Evolutionary conservation across 1,140 invertebrate species (phyloP).

Genomic region (Microplitis demolitor): DNA sequence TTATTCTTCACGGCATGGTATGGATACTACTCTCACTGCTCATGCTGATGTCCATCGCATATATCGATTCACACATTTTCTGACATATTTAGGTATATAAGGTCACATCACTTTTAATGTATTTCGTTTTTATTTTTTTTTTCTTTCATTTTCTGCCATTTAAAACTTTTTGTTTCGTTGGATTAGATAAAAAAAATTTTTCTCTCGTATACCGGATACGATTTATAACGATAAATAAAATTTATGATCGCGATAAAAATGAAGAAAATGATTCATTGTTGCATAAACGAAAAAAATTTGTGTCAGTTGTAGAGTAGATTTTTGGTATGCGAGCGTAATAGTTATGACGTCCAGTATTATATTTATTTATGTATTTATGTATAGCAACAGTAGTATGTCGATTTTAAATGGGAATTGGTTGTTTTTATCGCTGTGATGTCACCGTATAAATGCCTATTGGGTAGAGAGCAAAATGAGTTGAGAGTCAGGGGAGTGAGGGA

Average conservation of each 20-base stretch:
- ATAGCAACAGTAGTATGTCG: neutral
- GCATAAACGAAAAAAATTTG: neutral
- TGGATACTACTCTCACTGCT: neutral
- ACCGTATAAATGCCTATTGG: neutral
- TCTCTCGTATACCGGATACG: neutral
- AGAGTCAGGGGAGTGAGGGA: too few relatives aligned
- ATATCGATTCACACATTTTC: neutral
- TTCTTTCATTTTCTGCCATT: neutral
- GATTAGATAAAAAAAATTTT: too few relatives aligned
- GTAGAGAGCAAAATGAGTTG: neutral
- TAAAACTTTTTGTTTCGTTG: neutral
- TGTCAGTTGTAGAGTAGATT: neutral
- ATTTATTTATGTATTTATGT: neutral
- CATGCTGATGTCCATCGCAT: neutral
- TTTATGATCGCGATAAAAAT: neutral
- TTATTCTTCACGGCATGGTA: neutral
- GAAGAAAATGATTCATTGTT: neutral
- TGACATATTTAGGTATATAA: neutral
- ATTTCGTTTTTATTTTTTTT: neutral
- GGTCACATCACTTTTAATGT: neutral
- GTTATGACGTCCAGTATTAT: neutral
- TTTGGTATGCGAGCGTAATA: too few relatives aligned
- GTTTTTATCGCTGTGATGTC: neutral
- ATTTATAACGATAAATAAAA: neutral
- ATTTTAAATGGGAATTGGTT: neutral